These are phyloP conservation scores for Tanytarsus gracilentus DNA, from an alignment of 2,888 invertebrate species.

Conservation along the genomic window DNA sequence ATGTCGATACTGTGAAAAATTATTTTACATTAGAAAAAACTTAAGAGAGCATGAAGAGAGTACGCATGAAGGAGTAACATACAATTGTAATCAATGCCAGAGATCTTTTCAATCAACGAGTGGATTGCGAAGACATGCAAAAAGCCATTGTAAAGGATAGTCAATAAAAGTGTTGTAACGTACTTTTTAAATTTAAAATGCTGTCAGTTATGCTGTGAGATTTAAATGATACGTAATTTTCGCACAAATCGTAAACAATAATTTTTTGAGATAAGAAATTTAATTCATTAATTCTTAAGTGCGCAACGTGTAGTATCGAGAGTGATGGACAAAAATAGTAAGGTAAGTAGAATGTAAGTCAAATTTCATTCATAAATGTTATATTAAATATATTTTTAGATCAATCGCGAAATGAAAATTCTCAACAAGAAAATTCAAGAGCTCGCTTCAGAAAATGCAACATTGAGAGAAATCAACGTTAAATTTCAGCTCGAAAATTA, in stretches of 20 bases:
- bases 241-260: no score
- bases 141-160: background rate
- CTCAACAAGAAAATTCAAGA: background rate
- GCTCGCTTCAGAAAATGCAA: background rate
- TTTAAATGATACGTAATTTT: no score
- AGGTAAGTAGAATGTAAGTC: no score
- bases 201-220: no score
- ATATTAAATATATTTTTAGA: no score
- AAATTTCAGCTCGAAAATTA: constrained; percentile 1
- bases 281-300: no score
- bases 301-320: no score
- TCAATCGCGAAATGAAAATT: background rate
- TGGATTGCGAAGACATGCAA: constrained; percentile 13
- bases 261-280: no score
- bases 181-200: no score
- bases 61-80: constrained; percentile 13
- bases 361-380: no score
- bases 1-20: constrained; percentile 16
- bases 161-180: no score
- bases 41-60: constrained; percentile 17
- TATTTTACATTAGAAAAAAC: constrained; percentile 23
- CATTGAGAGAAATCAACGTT: background rate
- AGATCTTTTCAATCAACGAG: constrained; percentile 12
- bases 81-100: constrained; percentile 8
- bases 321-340: no score